A percentile compares a stretch with the other conserved stretches of the same genome.
Conservation (phyloP, 2,797 vertebrate species). For the Pseudochirops corinnae region DNA sequence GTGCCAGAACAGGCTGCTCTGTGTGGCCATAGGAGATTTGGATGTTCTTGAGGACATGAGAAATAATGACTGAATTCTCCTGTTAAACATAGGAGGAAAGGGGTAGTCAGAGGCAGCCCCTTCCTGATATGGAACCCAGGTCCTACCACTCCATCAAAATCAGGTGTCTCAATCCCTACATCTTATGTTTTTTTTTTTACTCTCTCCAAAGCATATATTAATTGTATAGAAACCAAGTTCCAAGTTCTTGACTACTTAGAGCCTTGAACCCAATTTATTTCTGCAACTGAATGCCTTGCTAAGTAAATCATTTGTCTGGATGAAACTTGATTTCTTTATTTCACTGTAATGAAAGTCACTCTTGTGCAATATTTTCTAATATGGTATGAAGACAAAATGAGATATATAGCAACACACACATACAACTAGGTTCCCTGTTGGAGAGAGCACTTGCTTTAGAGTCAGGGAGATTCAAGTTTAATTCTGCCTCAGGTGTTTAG, state of each 20-base stretch:
- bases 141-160: too few relatives aligned
- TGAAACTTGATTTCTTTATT: too few relatives aligned
- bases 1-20: conserved; percentile 84
- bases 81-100: conserved; percentile 77
- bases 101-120: conserved; percentile 40
- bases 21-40: conserved; percentile 84
- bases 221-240: too few relatives aligned
- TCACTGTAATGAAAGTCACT: too few relatives aligned
- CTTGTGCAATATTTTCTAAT: too few relatives aligned
- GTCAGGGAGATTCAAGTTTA: too few relatives aligned
- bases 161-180: too few relatives aligned
- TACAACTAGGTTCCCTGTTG: neutral
- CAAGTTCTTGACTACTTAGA: too few relatives aligned
- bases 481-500: neutral
- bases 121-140: conserved; percentile 35
- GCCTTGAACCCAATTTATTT: too few relatives aligned
- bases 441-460: neutral
- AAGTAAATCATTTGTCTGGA: too few relatives aligned
- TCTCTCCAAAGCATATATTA: neutral
- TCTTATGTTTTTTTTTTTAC: too few relatives aligned
- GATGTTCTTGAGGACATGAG: conserved; percentile 65
- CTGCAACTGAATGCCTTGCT: too few relatives aligned
- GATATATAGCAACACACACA: neutral
- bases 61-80: conserved; percentile 78
- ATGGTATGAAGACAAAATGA: neutral